Percentiles rank a stretch among this genome's conserved stretches.
Conservation (phyloP, 2,888 invertebrate genomes). For the Diaperis boleti region DNA sequence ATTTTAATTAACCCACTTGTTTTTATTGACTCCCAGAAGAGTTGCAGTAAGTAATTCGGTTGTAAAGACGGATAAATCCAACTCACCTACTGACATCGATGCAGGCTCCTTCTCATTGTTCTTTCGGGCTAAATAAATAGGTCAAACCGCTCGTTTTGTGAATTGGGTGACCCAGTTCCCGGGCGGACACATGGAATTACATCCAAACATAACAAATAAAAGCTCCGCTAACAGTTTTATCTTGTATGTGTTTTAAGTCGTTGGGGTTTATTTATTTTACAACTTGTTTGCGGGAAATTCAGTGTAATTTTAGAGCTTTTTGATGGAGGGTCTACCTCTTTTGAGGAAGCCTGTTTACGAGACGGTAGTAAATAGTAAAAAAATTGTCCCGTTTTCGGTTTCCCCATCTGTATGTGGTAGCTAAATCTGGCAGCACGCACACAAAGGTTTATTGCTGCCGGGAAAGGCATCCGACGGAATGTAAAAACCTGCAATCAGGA, state of each 20-base stretch:
- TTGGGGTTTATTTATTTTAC: conserved; percentile 34
- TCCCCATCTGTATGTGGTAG: too few relatives aligned
- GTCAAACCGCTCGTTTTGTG: conserved; percentile 43
- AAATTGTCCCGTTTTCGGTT: too few relatives aligned
- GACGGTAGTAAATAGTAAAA: too few relatives aligned
- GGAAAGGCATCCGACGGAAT: not conserved
- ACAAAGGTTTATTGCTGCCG: not conserved
- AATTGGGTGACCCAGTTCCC: conserved; percentile 48
- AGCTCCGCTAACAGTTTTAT: conserved; percentile 37
- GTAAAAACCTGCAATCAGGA: conserved; percentile 1
- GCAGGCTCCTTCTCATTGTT: conserved; percentile 22
- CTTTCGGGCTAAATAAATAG: conserved; percentile 35
- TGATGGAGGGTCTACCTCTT: not conserved
- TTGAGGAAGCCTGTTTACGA: too few relatives aligned
- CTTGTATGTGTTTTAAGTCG: conserved; percentile 33
- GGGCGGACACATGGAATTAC: conserved; percentile 43
- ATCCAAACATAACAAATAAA: conserved; percentile 43
- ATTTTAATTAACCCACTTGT: conserved; percentile 23
- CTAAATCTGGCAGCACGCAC: too few relatives aligned
- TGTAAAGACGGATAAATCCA: conserved; percentile 8
- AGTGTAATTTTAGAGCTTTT: conserved; percentile 7
- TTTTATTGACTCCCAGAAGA: conserved; percentile 14
- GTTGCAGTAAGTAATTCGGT: conserved; percentile 5
- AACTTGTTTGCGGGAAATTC: conserved; percentile 24
- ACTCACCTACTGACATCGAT: conserved; percentile 26